Percentiles rank a stretch among this genome's conserved stretches.
Evolutionary conservation across 2,113 vertebrate genomes (phyloP).

Genomic region (Apteryx mantelli): DNA sequence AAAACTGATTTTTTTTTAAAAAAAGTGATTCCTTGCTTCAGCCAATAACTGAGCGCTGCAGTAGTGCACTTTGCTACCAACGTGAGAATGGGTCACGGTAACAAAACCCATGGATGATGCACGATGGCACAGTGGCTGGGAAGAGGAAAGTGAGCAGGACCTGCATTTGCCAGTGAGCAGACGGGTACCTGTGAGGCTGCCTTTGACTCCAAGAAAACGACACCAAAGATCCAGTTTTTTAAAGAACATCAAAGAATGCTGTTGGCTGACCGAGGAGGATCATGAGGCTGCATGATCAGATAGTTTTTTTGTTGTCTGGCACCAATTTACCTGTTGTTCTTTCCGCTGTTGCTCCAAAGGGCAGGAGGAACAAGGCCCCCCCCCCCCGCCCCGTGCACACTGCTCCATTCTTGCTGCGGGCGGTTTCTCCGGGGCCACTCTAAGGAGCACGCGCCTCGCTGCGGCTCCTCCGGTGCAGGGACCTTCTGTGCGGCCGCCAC

Average conservation of each 20-base stretch:
- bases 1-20: background rate
- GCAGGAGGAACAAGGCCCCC: rapidly evolving
- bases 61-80: background rate
- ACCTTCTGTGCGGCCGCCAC: too few relatives aligned
- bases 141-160: background rate
- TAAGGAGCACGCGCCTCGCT: rapidly evolving
- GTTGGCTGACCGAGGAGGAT: background rate
- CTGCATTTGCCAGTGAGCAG: rapidly evolving
- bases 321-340: background rate
- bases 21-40: background rate
- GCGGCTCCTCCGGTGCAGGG: too few relatives aligned
- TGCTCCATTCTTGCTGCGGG: rapidly evolving
- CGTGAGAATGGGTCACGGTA: background rate
- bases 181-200: background rate
- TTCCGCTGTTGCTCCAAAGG: background rate
- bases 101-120: background rate
- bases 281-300: background rate
- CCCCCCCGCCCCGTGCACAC: rapidly evolving
- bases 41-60: background rate
- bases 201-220: background rate
- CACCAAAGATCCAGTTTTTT: background rate
- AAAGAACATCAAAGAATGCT: background rate
- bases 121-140: background rate
- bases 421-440: background rate
- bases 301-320: background rate